Evolutionary conservation across 30 jellyfish, hydroid and myxozoan genomes (phyloP).

Genomic region (Hydra vulgaris): DNA sequence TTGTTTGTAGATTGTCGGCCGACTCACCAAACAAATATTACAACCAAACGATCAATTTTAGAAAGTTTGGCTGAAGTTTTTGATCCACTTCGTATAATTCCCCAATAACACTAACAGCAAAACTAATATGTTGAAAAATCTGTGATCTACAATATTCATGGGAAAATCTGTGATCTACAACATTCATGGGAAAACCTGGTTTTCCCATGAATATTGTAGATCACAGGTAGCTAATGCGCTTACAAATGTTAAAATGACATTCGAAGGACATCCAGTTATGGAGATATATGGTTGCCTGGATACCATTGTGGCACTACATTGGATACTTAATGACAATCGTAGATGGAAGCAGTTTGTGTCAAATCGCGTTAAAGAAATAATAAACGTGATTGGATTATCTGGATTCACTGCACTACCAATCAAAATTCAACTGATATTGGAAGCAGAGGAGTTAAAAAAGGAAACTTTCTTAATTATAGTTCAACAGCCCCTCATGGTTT

Average conservation of each 20-base stretch:
- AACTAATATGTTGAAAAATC: neutral
- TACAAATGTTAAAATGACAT: constrained; percentile 30
- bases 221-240: too few species aligned
- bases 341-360: constrained; percentile 37
- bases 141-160: neutral
- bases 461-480: constrained; percentile 37
- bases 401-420: constrained; percentile 27
- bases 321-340: constrained; percentile 49
- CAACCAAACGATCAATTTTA: neutral
- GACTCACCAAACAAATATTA: neutral
- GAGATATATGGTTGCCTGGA: constrained; percentile 40
- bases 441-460: constrained; percentile 30
- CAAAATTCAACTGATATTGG: constrained; percentile 52
- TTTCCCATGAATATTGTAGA: too few species aligned
- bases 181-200: too few species aligned
- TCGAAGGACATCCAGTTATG: constrained; percentile 21
- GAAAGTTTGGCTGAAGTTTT: neutral
- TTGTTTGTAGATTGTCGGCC: neutral
- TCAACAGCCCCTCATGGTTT: too few species aligned
- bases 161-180: too few species aligned
- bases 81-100: neutral
- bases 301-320: constrained; percentile 49
- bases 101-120: neutral
- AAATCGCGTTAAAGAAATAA: constrained; percentile 23
- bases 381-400: constrained; percentile 17